Percentiles rank a stretch among this genome's conserved stretches.
Evolutionary conservation across 2,888 invertebrate genomes (phyloP).

Genomic region (Flexamia atlantica): DNA sequence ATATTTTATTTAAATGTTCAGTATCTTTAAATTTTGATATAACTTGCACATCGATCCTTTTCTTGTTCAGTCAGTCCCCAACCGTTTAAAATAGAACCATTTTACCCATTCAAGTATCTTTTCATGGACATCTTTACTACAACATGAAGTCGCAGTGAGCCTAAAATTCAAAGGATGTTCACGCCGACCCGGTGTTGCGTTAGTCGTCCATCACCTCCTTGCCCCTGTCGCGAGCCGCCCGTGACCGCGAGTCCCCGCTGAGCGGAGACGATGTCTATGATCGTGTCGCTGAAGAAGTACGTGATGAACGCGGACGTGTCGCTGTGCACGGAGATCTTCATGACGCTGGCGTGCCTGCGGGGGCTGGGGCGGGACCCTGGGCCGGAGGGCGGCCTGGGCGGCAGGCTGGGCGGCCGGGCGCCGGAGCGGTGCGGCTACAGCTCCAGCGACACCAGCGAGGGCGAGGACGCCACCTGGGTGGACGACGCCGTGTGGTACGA

Average conservation of each 20-base stretch:
- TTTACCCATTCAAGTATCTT: too few species aligned
- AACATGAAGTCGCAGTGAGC: too few species aligned
- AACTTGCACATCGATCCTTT: too few species aligned
- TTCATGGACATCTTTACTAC: too few species aligned
- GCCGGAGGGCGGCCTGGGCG: constrained; percentile 6
- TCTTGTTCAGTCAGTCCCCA: too few species aligned
- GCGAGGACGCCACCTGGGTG: constrained; percentile 67
- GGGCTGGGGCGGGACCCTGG: constrained; percentile 44
- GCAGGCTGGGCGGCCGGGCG: constrained; percentile 1
- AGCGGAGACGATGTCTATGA: constrained; percentile 12
- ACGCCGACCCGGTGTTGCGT: too few species aligned
- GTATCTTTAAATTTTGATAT: too few species aligned
- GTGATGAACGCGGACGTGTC: constrained; percentile 51
- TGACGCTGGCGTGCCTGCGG: constrained; percentile 59
- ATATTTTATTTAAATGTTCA: too few species aligned
- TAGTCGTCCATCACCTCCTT: too few species aligned
- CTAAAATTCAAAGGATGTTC: too few species aligned
- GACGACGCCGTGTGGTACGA: constrained; percentile 68
- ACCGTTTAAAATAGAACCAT: too few species aligned
- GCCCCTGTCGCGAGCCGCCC: too few species aligned
- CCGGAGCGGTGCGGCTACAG: constrained; percentile 52
- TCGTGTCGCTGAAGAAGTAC: constrained; percentile 51
- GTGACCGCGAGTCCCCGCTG: not conserved
- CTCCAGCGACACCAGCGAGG: constrained; percentile 56
- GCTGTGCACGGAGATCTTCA: constrained; percentile 63